These are phyloP conservation scores for Abrostola triplasia DNA, from an alignment of 2,888 invertebrate genomes.

Conservation along the genomic window DNA sequence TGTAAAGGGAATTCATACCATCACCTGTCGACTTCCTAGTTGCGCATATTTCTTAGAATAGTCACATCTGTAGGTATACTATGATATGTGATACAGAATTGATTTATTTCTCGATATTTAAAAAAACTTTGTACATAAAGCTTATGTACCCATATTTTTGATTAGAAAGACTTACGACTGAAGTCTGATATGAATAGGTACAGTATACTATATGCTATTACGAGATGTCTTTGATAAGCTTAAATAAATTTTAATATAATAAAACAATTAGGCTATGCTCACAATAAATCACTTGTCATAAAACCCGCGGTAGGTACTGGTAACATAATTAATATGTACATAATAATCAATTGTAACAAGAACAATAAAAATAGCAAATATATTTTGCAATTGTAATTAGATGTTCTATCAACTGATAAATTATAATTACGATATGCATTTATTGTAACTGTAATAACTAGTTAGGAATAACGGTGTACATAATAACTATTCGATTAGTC, in stretches of 20 bases:
- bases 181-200: too few species aligned
- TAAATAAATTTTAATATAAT: too few species aligned
- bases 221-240: too few species aligned
- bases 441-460: neutral
- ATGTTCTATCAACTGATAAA: neutral
- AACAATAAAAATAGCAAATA: neutral
- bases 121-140: neutral
- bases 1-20: conserved; percentile 2
- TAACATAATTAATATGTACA: conserved; percentile 4
- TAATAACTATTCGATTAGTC: conserved; percentile 2
- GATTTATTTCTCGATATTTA: neutral
- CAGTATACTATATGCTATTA: too few species aligned
- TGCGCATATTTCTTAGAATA: neutral
- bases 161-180: too few species aligned
- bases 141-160: too few species aligned
- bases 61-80: neutral
- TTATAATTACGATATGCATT: neutral
- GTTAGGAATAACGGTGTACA: neutral
- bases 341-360: neutral
- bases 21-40: neutral
- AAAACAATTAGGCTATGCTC: neutral
- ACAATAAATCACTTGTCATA: neutral
- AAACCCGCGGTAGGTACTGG: neutral
- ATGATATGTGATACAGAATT: neutral
- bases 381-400: neutral